These are phyloP conservation scores for Euzetes globulus DNA, from an alignment of 2,888 invertebrate genomes.

Conservation along the genomic window DNA sequence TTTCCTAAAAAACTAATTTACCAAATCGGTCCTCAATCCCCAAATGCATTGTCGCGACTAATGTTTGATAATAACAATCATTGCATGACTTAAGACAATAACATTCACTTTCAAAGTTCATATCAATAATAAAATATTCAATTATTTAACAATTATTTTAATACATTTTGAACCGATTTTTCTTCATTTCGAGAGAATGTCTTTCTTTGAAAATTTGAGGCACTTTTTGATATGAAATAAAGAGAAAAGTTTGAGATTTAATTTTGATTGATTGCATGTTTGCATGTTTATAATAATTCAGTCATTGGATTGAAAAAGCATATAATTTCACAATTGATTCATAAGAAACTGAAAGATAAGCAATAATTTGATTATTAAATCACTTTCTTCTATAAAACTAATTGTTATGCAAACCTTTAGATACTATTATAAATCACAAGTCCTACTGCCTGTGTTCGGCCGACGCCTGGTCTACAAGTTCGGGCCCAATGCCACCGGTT, in stretches of 20 bases:
- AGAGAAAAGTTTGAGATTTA: neutral
- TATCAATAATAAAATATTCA: neutral
- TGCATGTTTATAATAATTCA: neutral
- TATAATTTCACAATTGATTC: neutral
- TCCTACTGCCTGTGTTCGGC: conserved; percentile 66
- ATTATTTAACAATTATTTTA: neutral
- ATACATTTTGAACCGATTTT: neutral
- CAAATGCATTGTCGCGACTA: conserved; percentile 29
- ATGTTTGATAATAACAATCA: neutral
- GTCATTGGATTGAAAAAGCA: neutral
- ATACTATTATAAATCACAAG: conserved; percentile 70
- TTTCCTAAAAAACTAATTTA: conserved; percentile 49
- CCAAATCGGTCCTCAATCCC: conserved; percentile 48
- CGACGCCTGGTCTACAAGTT: conserved; percentile 71
- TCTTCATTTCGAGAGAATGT: neutral
- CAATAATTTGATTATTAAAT: neutral
- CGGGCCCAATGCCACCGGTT: conserved; percentile 68
- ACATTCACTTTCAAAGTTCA: neutral
- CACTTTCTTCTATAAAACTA: neutral
- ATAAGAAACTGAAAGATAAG: neutral
- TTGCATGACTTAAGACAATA: neutral
- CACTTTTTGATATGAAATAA: neutral
- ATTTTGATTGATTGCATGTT: conserved; percentile 4
- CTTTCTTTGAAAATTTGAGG: neutral
- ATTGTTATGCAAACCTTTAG: conserved; percentile 46